Base-by-base conservation (phyloP, 2,888 invertebrate species). In the Mesorhabditis belari region DNA sequence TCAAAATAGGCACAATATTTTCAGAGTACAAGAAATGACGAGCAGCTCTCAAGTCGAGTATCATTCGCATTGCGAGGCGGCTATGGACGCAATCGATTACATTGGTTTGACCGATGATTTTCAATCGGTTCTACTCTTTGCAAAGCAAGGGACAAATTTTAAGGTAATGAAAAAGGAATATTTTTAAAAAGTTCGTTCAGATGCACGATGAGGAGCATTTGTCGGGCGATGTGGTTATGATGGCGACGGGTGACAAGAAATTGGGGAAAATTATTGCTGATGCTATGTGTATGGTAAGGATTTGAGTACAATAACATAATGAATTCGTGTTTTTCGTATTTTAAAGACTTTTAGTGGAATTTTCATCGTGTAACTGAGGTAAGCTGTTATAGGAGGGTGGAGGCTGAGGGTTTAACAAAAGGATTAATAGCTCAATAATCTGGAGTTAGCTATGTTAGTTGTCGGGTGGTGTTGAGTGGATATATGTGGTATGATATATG, bases 71-170 rank as follows among this genome's bases (percentile, higher is more conserved):
- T 53, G 54, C 29, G 54, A 54, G 23, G 58, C 61, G 52, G 60
- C 63, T 21, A 17, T 64, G 12, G 35, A 53, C 2, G 27, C 23
- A 5, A 35, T 66, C 19, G 66, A 66, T 27, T 64, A 61, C 52
- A 49, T 66, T 9, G 66, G 55, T 44, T 62, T 66, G 21, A 27
- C 51, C 25, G n/a, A 53, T 17, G 59, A 62, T 49, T 49, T 35
- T 17, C 62, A 62, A 27, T 35, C 29, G 19, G 3, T 62, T 17
- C 17, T 59, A 6, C 54, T 62, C 24, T 59, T 57, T 29, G 59
- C 62, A 5, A 62, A 62, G 27, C 25, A 27, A n/a, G 49, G 12
- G 24, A 12, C 17, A 3, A 44, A 62, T n/a, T 62, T 62, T 49
- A 55, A 28, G 3, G 58, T 59, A 21, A 2, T 19, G 21, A 17